A percentile compares a stretch with the other conserved stretches of the same genome.
Evolutionary conservation across 1,140 invertebrate species (phyloP).

Genomic region (Heliothis virescens): DNA sequence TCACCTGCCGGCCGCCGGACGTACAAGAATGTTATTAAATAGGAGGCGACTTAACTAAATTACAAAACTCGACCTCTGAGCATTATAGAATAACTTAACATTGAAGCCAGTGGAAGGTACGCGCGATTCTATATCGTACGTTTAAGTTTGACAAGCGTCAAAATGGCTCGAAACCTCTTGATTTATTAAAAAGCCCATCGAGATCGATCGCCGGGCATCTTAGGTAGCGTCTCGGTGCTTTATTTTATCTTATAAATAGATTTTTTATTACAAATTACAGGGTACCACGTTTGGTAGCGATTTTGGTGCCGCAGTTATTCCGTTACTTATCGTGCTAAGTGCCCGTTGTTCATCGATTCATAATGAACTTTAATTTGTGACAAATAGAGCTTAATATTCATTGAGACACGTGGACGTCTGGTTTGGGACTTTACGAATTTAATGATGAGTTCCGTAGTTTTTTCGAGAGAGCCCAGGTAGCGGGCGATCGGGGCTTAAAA

Average conservation of each 20-base stretch:
- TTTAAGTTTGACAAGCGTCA: constrained; percentile 76
- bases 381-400: constrained; percentile 73
- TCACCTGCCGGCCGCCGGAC: constrained; percentile 71
- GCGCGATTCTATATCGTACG: constrained; percentile 74
- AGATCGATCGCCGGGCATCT: constrained; percentile 80
- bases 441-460: constrained; percentile 70
- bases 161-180: constrained; percentile 69
- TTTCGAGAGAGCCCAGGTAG: constrained; percentile 66
- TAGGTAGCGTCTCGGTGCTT: constrained; percentile 80
- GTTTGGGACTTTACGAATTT: constrained; percentile 63
- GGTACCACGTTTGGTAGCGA: constrained; percentile 82
- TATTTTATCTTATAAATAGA: constrained; percentile 85
- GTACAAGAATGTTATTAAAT: constrained; percentile 80
- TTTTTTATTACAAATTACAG: constrained; percentile 85
- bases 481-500: constrained; percentile 51
- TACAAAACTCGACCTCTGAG: constrained; percentile 81
- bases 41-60: constrained; percentile 84
- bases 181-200: constrained; percentile 77
- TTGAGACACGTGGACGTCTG: constrained; percentile 43
- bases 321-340: constrained; percentile 63
- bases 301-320: constrained; percentile 66
- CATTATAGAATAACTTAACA: constrained; percentile 80
- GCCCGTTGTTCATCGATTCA: constrained; percentile 56
- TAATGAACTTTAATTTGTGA: constrained; percentile 71
- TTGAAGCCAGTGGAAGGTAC: constrained; percentile 53